These are phyloP conservation scores for Dreissena polymorpha DNA, from an alignment of 1,140 invertebrate species.

Conservation along the genomic window DNA sequence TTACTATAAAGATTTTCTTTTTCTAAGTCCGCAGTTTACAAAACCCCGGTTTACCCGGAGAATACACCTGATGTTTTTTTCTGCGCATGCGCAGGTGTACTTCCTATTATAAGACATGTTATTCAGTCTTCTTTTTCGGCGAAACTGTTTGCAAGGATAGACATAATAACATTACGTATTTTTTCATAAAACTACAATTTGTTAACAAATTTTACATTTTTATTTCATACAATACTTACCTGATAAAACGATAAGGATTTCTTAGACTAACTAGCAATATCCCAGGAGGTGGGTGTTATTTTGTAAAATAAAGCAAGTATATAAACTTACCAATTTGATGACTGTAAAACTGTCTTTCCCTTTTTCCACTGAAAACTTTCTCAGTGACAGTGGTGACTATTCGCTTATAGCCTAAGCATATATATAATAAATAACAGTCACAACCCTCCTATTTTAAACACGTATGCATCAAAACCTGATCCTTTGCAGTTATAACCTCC, in stretches of 20 bases:
- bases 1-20: slow-evolving; percentile 13
- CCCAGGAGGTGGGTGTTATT: slow-evolving; percentile 28
- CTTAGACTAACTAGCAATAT: slow-evolving; percentile 32
- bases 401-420: not conserved
- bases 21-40: slow-evolving; percentile 18
- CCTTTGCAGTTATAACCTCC: not conserved
- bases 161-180: slow-evolving; percentile 13
- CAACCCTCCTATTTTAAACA: not conserved
- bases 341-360: not conserved
- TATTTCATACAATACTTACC: slow-evolving; percentile 46
- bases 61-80: not conserved
- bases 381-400: not conserved
- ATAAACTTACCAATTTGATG: not conserved
- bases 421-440: not conserved
- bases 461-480: not conserved
- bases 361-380: not conserved
- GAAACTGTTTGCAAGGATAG: slow-evolving; percentile 20
- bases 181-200: slow-evolving; percentile 40
- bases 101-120: not conserved
- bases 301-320: not conserved
- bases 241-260: slow-evolving; percentile 33
- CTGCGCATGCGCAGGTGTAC: too few relatives aligned
- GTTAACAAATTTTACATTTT: slow-evolving; percentile 33
- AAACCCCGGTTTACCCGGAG: slow-evolving; percentile 11
- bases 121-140: slow-evolving; percentile 29